A percentile compares a stretch with the other conserved stretches of the same genome.
phyloP scores from a whole-genome alignment of 1,140 invertebrate species.

The Drosophila punjabiensis region DNA sequence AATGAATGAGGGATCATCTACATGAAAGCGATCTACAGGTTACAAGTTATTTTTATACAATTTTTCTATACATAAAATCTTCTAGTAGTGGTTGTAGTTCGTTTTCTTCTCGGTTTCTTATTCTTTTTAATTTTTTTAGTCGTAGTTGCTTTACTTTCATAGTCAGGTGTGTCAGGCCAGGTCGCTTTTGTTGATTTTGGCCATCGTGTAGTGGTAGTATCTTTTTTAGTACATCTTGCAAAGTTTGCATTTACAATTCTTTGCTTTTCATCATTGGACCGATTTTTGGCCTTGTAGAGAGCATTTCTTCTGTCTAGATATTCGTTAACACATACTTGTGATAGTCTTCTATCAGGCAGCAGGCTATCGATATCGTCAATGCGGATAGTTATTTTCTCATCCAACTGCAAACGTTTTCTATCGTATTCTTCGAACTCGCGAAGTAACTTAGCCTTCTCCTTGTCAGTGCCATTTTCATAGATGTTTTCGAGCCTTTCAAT shows the following conservation, averaged over 20 bases:
- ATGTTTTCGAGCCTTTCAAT: background rate
- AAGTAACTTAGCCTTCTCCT: accelerated
- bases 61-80: no score
- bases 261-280: background rate
- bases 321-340: background rate
- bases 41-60: no score
- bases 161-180: no score
- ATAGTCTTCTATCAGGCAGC: background rate
- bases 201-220: no score
- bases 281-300: background rate
- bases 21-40: no score
- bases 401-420: accelerated
- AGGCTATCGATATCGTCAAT: background rate
- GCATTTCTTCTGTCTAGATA: background rate
- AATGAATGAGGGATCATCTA: no score
- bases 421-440: background rate
- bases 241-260: background rate
- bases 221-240: background rate
- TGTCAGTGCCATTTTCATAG: accelerated
- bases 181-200: no score
- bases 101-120: no score
- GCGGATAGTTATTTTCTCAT: background rate
- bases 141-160: no score
- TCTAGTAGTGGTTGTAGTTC: no score
- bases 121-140: no score